Conservation (phyloP, 2,797 vertebrate species). For the Pseudochirops cupreus region DNA sequence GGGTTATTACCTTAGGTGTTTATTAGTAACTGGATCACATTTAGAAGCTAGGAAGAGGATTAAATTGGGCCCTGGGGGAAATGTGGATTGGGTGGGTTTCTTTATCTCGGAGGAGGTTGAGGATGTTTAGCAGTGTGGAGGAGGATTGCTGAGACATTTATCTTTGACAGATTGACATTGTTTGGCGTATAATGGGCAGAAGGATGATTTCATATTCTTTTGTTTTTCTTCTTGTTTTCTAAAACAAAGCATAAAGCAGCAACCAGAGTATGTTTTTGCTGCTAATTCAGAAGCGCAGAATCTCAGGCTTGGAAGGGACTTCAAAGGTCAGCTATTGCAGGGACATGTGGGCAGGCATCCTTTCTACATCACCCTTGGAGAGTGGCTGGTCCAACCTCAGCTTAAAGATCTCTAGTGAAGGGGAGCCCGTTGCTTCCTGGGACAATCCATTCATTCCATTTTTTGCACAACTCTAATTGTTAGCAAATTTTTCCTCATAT, state of each 20-base stretch:
- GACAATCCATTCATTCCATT: neutral
- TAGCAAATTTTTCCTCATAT: neutral
- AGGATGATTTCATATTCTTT: neutral
- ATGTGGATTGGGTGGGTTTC: neutral
- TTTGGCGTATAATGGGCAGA: neutral
- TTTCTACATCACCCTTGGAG: neutral
- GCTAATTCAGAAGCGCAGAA: neutral
- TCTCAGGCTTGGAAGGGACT: neutral
- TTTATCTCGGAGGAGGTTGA: neutral
- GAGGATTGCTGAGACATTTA: neutral
- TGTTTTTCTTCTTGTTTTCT: slow-evolving; percentile 18
- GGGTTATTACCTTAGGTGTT: slow-evolving; percentile 6
- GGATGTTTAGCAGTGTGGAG: neutral
- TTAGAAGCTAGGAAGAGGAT: neutral
- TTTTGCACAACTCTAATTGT: neutral
- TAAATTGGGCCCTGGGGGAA: slow-evolving; percentile 38
- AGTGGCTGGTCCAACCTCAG: neutral
- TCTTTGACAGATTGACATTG: neutral
- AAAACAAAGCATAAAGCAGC: neutral
- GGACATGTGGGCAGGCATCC: neutral
- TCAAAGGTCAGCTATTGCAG: neutral
- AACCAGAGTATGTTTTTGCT: neutral
- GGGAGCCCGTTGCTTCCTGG: neutral
- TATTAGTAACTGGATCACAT: slow-evolving; percentile 27
- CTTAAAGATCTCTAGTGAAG: neutral